Evolutionary conservation across 92 coral and sea anemone species (phyloP), one percentile per base, ranked within the genome.

Genomic region (Zoanthus sociatus): DNA sequence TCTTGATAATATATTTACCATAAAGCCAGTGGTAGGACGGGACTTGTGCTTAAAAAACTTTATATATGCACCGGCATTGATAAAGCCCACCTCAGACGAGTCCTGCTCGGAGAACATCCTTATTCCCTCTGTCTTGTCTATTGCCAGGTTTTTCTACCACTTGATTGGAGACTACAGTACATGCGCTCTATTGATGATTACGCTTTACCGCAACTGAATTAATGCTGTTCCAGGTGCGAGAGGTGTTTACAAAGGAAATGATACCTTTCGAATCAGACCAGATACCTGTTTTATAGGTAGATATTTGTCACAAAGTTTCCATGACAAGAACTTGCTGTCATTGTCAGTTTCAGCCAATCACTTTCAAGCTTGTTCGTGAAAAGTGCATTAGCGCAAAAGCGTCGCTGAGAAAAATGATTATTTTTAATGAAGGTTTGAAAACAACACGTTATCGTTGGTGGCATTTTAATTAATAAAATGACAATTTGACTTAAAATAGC

Each of bases 241-340:
- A 12, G 77, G 82, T 91, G 83, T 91, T 91, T 88, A 91, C 93
- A 91, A 91, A 77, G 85, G 91, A 63, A 91, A 58, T 77, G 86
- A 78, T 88, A 88, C 72, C 77, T 91, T 84, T 73, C 68, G 78
- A 63, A 88, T 91, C 93, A 88, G 87, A 61, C 77, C 86, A 83
- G 89, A 72, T 91, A 91, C 94, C 91, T 91, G 91, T 84, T 88
- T 78, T 89, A 75, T 84, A 37, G 46, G 78, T 26, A 69, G 88
- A 90, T 77, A 56, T 76, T 75, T 83, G 82, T 53, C 87, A 37
- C 53, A 33, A 46, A 60, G 87, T 71, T 84, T 46, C 78, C 67
- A 71, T 74, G 78, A 84, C 79, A 84, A 53, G 71, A 51, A 46
- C 69, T 74, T 70, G 83, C 71, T 76, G 79, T 69, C 64, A 61